Conservation (phyloP, 2,888 invertebrate species). For the Parthenolecanium corni region DNA sequence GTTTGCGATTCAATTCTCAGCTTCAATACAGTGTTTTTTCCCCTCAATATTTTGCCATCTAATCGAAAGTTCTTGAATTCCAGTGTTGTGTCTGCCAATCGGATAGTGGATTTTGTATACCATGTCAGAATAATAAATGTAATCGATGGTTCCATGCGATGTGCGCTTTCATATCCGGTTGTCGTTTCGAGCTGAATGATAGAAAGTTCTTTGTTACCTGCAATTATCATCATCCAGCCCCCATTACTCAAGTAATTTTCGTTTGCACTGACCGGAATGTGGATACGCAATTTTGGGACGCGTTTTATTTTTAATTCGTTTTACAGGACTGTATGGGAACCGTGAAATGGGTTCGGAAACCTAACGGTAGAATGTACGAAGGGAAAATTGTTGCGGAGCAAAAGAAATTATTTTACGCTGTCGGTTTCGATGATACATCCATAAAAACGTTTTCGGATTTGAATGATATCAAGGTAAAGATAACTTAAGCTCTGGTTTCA, state of each 20-base stretch:
- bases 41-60: too few relatives aligned
- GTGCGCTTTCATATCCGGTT: constrained; percentile 48
- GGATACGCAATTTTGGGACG: background rate
- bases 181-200: constrained; percentile 38
- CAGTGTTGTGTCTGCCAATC: constrained; percentile 39
- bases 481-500: background rate
- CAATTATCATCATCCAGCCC: constrained; percentile 31
- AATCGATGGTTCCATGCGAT: constrained; percentile 46
- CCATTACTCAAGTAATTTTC: constrained; percentile 29
- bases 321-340: constrained; percentile 36
- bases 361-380: constrained; percentile 47
- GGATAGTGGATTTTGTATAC: constrained; percentile 39
- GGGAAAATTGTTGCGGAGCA: constrained; percentile 43
- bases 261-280: background rate
- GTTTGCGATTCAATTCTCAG: too few relatives aligned
- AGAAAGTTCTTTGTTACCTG: constrained; percentile 32
- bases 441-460: constrained; percentile 49
- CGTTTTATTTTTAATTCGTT: background rate
- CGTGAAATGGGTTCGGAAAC: constrained; percentile 49
- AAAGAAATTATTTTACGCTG: constrained; percentile 45
- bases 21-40: too few relatives aligned
- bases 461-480: constrained; percentile 44
- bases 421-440: constrained; percentile 51
- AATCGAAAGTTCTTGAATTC: too few relatives aligned
- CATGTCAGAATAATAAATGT: constrained; percentile 43